These are phyloP conservation scores for Gobio occitaniae DNA, from an alignment of 2,797 vertebrate genomes.

Conservation along the genomic window DNA sequence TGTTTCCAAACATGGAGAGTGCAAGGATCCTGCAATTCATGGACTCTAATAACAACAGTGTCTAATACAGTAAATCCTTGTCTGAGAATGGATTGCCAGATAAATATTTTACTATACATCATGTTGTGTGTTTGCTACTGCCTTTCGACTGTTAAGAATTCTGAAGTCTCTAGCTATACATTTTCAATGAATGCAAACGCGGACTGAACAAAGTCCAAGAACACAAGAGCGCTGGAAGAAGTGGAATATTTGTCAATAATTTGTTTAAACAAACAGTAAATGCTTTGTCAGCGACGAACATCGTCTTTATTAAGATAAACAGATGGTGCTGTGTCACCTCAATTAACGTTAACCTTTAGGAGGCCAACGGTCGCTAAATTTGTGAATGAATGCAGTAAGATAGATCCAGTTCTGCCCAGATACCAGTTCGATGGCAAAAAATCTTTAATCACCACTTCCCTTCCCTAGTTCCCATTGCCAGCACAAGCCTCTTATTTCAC, in stretches of 20 bases:
- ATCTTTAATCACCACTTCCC: too few relatives aligned
- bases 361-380: neutral
- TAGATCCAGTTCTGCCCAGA: neutral
- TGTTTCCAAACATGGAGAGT: neutral
- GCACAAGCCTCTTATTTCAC: too few relatives aligned
- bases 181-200: too few relatives aligned
- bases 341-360: neutral
- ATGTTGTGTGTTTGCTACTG: neutral
- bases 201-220: too few relatives aligned
- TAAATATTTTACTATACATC: neutral
- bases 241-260: neutral
- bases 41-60: neutral
- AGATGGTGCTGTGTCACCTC: neutral
- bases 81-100: neutral
- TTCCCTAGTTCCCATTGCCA: too few relatives aligned
- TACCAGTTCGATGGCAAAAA: neutral
- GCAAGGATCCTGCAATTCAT: neutral
- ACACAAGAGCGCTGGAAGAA: neutral
- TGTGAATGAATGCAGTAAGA: neutral
- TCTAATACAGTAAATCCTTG: neutral
- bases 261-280: neutral
- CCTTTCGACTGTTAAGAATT: neutral
- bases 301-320: neutral
- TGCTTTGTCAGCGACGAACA: neutral
- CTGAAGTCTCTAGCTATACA: too few relatives aligned